Base-by-base conservation (phyloP, 1,140 invertebrate genomes). In the Chrysopa pallens region DNA sequence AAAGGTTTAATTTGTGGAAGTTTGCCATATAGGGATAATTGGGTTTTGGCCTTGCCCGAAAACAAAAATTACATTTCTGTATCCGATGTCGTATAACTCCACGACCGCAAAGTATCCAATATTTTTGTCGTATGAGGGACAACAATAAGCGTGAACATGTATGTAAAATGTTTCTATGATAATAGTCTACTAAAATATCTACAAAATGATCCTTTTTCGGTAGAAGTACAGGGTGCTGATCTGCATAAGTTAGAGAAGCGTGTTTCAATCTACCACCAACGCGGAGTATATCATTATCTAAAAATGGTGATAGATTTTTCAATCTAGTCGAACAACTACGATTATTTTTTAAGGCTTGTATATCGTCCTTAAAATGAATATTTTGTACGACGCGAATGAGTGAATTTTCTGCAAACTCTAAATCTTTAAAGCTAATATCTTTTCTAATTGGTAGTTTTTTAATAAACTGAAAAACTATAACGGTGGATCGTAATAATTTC, bases 231-330 rank as follows among this genome's bases (percentile, higher is more conserved):
- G 55, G 56, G 42, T 54, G 44, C 41, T 54, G 53, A 29, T 45
- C 39, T 12, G 48, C 38, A 38, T 38, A 46, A 8, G 46, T 8
- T n/a, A 46, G 29, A 8, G 36, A 31, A 8, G 50, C 40, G 27
- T 57, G 44, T 31, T 42, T 9, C 7, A 56, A 27, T 45, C 55
- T 42, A 13, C 55, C 52, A 14, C 52, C 53, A 8, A 59, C 51
- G 13, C 50, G 23, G 3, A 57, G 27, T 3, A 56, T 11, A 8
- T 39, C 43, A 11, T 46, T 6, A 29, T 50, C 46, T 1, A 56
- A n/a, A 42, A 56, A 55, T 8, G 57, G 52, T 13, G 36, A 23
- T 23, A 23, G 17, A 23, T 23, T 23, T 23, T 23, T 23, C 5
- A 23, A 23, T 23, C 17, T 23, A 23, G 2, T 23, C 17, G 17